These are phyloP conservation scores for Xenentodon cancila DNA, from an alignment of 2,797 vertebrate genomes.

Conservation along the genomic window DNA sequence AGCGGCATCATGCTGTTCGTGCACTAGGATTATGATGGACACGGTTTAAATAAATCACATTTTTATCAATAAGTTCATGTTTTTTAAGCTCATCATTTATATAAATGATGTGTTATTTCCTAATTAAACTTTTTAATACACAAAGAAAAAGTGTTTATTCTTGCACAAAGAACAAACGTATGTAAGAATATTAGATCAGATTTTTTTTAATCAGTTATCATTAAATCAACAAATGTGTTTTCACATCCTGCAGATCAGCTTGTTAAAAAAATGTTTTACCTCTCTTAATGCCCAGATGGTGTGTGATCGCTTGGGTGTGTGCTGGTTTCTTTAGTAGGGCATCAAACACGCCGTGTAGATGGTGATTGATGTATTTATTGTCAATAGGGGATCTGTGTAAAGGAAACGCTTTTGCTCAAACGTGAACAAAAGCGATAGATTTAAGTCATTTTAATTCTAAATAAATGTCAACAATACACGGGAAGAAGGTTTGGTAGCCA, in stretches of 20 bases:
- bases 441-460: neutral
- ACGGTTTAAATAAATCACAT: neutral
- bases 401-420: neutral
- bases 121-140: too few relatives aligned
- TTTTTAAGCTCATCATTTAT: neutral
- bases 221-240: neutral
- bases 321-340: neutral
- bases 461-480: neutral
- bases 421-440: neutral
- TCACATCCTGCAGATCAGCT: neutral
- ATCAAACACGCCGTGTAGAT: neutral
- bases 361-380: neutral
- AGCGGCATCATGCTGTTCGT: conserved; percentile 15
- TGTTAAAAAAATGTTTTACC: neutral
- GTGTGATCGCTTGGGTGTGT: conserved; percentile 1
- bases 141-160: too few relatives aligned
- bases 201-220: neutral
- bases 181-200: too few relatives aligned
- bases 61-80: neutral
- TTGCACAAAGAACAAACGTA: too few relatives aligned
- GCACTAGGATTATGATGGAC: neutral
- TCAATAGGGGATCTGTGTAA: neutral
- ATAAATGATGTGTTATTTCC: too few relatives aligned
- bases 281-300: conserved; percentile 3
- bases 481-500: neutral